A percentile compares a stretch with the other conserved stretches of the same genome.
phyloP scores from a whole-genome alignment of 2,797 vertebrate genomes.

The Morelia viridis region DNA sequence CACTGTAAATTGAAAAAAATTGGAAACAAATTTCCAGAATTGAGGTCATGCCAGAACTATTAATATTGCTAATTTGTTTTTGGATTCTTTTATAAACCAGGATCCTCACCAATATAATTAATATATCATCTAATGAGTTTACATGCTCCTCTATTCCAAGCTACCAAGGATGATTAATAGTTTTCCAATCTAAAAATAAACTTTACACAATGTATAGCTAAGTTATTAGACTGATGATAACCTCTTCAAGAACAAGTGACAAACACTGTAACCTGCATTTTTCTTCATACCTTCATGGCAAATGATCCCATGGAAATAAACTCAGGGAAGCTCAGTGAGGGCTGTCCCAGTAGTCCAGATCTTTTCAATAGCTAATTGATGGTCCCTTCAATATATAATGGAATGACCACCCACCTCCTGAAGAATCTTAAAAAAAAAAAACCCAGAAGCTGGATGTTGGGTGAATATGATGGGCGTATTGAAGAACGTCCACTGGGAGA shows the following conservation, averaged over 20 bases:
- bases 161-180: background rate
- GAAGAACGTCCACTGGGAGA: background rate
- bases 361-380: background rate
- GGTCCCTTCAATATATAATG: background rate
- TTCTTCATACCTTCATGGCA: background rate
- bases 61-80: background rate
- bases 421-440: background rate
- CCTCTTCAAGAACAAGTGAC: background rate
- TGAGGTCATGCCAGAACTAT: background rate
- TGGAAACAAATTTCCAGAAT: background rate
- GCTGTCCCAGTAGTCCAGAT: background rate
- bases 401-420: background rate
- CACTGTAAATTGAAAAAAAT: background rate
- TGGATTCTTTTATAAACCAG: background rate
- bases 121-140: background rate
- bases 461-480: background rate
- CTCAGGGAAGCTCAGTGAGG: background rate
- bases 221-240: background rate
- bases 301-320: background rate
- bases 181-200: background rate
- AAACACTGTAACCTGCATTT: background rate
- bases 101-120: background rate
- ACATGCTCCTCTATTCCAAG: background rate
- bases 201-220: background rate
- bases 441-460: background rate